phyloP scores from a whole-genome alignment of 2,113 vertebrate genomes.

The Pseudorectes ferrugineus region DNA sequence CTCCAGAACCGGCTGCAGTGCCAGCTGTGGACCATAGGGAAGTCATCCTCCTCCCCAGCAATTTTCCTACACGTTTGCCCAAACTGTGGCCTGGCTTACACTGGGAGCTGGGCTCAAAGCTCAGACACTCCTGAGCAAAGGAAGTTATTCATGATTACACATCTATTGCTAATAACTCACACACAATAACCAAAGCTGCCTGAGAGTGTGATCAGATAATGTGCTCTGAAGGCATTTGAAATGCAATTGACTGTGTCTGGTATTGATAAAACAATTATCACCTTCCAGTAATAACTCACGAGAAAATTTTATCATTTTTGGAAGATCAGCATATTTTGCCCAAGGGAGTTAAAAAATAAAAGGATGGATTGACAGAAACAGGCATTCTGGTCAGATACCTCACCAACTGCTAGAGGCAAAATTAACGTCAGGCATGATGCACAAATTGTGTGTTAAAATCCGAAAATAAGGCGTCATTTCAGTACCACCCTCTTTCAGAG shows the following conservation, averaged over 20 bases:
- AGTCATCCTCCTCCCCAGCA: neutral
- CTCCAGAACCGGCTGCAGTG: neutral
- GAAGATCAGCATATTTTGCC: conserved; percentile 11
- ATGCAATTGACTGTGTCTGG: neutral
- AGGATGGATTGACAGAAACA: neutral
- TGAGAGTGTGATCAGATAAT: neutral
- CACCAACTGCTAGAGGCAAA: neutral
- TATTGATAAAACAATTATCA: conserved; percentile 59
- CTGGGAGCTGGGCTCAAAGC: neutral
- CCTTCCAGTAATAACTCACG: conserved; percentile 8
- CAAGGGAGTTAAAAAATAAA: neutral
- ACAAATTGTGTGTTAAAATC: neutral
- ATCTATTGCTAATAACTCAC: neutral
- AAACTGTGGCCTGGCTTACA: neutral
- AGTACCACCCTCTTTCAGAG: neutral
- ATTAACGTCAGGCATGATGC: neutral
- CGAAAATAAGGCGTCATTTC: neutral
- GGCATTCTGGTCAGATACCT: neutral
- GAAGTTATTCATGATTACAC: neutral
- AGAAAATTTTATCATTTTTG: conserved; percentile 27
- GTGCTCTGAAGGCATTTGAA: conserved; percentile 8
- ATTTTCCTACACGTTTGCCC: neutral
- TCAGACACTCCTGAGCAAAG: accelerated
- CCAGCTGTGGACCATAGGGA: no score
- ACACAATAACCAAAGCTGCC: neutral